Evolutionary conservation across 2,113 vertebrate species (phyloP).

Genomic region (Mesocricetus auratus): DNA sequence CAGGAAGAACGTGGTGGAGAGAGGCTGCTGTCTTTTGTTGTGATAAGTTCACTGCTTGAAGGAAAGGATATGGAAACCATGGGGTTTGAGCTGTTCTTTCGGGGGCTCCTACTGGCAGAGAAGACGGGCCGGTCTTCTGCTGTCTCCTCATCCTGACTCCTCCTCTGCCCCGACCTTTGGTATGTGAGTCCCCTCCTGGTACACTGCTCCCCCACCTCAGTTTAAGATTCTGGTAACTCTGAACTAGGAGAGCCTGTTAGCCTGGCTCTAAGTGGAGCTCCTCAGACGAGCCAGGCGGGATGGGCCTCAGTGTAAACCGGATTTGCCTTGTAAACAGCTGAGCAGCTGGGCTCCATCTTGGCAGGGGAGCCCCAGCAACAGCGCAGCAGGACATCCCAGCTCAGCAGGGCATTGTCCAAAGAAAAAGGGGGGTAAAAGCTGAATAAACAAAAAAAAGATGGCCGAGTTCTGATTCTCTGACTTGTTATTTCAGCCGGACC

Average conservation of each 20-base stretch:
- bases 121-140: neutral
- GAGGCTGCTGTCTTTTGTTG: conserved; percentile 59
- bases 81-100: conserved; percentile 11
- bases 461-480: conserved; percentile 76
- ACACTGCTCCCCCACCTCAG: neutral
- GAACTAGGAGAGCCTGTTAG: neutral
- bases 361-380: conserved; percentile 80
- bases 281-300: conserved; percentile 76
- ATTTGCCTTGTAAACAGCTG: conserved; percentile 88
- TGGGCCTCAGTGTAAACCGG: conserved; percentile 86
- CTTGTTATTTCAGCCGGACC: conserved; percentile 88
- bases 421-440: conserved; percentile 83
- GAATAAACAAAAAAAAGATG: conserved; percentile 87
- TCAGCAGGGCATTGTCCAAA: conserved; percentile 85
- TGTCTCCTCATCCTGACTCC: neutral
- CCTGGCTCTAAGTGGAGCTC: conserved; percentile 28
- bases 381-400: conserved; percentile 82
- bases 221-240: neutral
- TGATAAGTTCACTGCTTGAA: conserved; percentile 62
- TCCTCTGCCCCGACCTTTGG: neutral
- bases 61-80: conserved; percentile 39
- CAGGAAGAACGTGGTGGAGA: conserved; percentile 15
- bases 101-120: neutral
- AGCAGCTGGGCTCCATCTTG: conserved; percentile 89
- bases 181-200: neutral